Conservation (phyloP, 2,888 invertebrate species). For the Apocheima hispidaria region DNA sequence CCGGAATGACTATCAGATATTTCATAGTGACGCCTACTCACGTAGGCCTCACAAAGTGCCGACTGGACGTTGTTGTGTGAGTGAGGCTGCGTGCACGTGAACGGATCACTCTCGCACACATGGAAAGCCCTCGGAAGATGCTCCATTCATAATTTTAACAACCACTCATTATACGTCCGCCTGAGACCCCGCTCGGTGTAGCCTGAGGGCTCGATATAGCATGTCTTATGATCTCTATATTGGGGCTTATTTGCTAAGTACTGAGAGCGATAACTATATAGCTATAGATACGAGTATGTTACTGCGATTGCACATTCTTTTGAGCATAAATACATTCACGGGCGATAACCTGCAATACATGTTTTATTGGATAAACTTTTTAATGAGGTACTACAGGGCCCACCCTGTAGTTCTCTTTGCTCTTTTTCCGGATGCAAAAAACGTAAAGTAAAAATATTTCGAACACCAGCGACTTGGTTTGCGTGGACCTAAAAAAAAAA, state of each 20-base stretch:
- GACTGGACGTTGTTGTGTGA: slow-evolving; percentile 45
- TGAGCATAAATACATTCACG: neutral
- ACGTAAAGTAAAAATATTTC: too few species aligned
- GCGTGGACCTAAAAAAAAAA: too few species aligned
- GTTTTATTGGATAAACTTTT: too few species aligned
- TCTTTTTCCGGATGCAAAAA: too few species aligned
- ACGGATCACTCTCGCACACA: slow-evolving; percentile 57
- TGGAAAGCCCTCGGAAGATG: slow-evolving; percentile 60
- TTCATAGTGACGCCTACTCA: slow-evolving; percentile 51
- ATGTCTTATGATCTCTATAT: slow-evolving; percentile 46
- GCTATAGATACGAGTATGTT: neutral
- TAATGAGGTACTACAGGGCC: too few species aligned
- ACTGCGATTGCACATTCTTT: slow-evolving; percentile 1
- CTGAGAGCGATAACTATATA: neutral
- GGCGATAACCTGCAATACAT: too few species aligned
- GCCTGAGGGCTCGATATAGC: slow-evolving; percentile 63
- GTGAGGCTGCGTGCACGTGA: slow-evolving; percentile 46
- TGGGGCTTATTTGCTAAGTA: slow-evolving; percentile 35
- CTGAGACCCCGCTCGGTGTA: slow-evolving; percentile 64
- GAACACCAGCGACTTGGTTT: too few species aligned
- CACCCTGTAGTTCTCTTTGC: neutral
- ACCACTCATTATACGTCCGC: slow-evolving; percentile 74
- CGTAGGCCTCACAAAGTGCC: slow-evolving; percentile 47
- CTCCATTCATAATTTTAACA: slow-evolving; percentile 84
- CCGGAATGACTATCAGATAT: slow-evolving; percentile 51